A percentile compares a stretch with the other conserved stretches of the same genome.
phyloP scores from a whole-genome alignment of 2,888 invertebrate genomes.

The Megalurothrips usitatus region DNA sequence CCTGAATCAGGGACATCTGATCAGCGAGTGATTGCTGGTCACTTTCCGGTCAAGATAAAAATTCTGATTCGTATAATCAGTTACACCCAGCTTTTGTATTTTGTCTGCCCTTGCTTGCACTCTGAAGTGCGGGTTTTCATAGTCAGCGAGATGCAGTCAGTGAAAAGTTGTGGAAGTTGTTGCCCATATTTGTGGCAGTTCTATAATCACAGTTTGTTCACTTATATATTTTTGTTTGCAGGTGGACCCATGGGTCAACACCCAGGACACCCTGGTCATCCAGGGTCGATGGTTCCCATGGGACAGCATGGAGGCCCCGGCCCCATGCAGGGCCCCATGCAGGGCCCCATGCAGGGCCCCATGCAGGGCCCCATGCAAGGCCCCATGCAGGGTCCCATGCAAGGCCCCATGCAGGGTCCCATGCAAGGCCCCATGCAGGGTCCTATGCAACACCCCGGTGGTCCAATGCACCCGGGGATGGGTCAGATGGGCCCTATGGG shows the following conservation, averaged over 20 bases:
- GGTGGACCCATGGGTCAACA: neutral
- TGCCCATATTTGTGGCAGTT: too few relatives aligned
- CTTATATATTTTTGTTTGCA: neutral
- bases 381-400: neutral
- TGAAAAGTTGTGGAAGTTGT: neutral
- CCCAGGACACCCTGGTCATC: constrained; percentile 4
- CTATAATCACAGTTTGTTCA: too few relatives aligned
- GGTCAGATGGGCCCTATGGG: neutral
- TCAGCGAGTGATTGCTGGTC: too few relatives aligned
- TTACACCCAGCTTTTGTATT: too few relatives aligned
- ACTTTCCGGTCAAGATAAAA: too few relatives aligned
- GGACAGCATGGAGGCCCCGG: neutral
- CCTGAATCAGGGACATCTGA: too few relatives aligned
- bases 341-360: neutral
- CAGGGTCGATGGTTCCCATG: neutral
- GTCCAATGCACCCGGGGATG: constrained; percentile 39
- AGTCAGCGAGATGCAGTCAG: too few relatives aligned
- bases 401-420: neutral
- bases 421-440: too few relatives aligned
- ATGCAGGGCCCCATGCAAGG: neutral
- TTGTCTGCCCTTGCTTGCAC: too few relatives aligned
- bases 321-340: constrained; percentile 16
- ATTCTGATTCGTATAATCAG: too few relatives aligned
- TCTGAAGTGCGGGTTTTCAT: too few relatives aligned
- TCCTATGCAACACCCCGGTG: constrained; percentile 38